phyloP scores from a whole-genome alignment of 2,888 invertebrate genomes.

The Congeria kusceri region DNA sequence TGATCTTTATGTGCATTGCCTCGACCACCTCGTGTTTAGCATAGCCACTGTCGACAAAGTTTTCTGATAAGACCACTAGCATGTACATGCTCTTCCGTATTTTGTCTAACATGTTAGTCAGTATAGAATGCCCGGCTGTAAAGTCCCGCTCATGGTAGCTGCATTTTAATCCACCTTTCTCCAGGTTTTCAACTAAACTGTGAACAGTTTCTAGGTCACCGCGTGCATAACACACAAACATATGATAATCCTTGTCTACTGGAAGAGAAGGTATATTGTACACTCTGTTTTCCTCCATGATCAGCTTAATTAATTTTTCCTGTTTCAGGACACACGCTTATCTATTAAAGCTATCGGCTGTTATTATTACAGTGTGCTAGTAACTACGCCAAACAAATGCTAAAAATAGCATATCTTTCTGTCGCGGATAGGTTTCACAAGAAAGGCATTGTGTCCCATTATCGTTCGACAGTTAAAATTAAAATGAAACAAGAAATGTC shows the following conservation, averaged over 20 bases:
- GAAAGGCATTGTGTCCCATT: too few species aligned
- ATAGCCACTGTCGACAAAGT: conserved; percentile 18
- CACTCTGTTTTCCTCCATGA: not conserved
- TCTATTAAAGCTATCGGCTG: too few species aligned
- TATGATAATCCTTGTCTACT: conserved; percentile 14
- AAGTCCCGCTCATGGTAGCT: conserved; percentile 26
- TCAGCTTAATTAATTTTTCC: not conserved
- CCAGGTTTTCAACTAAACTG: conserved; percentile 8
- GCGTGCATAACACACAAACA: conserved; percentile 21
- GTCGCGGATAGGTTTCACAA: too few species aligned
- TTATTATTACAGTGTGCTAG: too few species aligned
- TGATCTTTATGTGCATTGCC: conserved; percentile 14
- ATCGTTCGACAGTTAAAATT: too few species aligned
- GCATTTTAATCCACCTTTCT: conserved; percentile 13
- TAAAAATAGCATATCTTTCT: too few species aligned
- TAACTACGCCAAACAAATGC: too few species aligned
- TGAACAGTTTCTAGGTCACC: not conserved
- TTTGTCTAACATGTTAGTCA: conserved; percentile 12
- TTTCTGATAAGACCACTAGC: conserved; percentile 18
- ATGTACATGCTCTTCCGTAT: conserved; percentile 13
- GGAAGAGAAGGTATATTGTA: conserved; percentile 7
- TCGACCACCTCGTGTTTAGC: conserved; percentile 19
- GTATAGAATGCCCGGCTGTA: conserved; percentile 7
- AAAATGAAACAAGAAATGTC: too few species aligned
- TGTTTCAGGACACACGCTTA: too few species aligned